A percentile compares a stretch with the other conserved stretches of the same genome.
Conservation (phyloP, 2,113 vertebrate species). For the Gulo gulo region DNA sequence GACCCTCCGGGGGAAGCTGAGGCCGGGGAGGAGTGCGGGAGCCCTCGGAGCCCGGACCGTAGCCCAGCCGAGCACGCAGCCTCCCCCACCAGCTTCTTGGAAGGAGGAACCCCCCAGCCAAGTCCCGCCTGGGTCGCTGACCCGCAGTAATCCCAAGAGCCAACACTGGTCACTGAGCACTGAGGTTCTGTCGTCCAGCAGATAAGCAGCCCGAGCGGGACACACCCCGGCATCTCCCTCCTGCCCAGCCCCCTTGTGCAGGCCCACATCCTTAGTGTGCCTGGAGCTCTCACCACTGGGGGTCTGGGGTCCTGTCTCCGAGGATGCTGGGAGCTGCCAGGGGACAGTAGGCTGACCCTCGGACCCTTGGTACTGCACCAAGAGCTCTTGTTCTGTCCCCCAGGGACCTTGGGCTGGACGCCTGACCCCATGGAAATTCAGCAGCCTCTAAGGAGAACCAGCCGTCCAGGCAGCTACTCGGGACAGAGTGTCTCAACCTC, state of each 20-base stretch:
- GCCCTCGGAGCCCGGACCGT: too few relatives aligned
- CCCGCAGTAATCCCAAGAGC: background rate
- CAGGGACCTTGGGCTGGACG: background rate
- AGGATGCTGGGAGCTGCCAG: background rate
- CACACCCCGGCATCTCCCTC: background rate
- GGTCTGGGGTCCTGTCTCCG: background rate
- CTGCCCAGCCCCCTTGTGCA: too few relatives aligned
- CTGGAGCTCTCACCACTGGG: background rate
- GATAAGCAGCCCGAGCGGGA: background rate
- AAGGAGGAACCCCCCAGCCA: background rate
- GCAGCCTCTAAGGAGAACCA: background rate
- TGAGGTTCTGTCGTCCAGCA: background rate
- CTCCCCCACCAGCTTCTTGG: background rate
- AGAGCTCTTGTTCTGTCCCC: background rate
- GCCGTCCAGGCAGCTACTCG: accelerated
- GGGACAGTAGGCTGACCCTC: background rate
- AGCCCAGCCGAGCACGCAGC: background rate
- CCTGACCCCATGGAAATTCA: background rate
- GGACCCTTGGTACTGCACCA: background rate
- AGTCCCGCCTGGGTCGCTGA: accelerated
- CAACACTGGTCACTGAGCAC: background rate
- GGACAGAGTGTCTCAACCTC: background rate
- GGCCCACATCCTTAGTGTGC: background rate
- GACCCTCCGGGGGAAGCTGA: background rate
- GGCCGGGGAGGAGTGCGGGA: too few relatives aligned